These are phyloP conservation scores for Microplitis demolitor DNA, from an alignment of 1,140 invertebrate species.

Conservation along the genomic window DNA sequence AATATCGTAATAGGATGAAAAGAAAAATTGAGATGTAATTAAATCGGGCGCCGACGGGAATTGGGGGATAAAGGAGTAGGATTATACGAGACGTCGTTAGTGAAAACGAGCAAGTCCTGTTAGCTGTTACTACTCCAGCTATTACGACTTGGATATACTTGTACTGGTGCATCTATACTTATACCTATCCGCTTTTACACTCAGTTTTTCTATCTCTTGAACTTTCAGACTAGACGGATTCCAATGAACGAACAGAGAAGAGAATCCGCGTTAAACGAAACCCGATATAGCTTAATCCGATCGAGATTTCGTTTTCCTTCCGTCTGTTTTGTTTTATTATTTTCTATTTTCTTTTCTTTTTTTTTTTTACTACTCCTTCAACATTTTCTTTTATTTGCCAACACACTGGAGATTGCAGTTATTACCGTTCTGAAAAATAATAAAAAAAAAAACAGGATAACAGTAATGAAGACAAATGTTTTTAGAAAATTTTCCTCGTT, in stretches of 20 bases:
- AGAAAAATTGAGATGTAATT: not conserved
- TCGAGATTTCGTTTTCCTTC: constrained; percentile 9
- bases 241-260: constrained; percentile 15
- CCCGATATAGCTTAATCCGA: constrained; percentile 18
- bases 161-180: not conserved
- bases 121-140: not conserved
- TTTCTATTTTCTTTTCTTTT: not conserved
- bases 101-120: not conserved
- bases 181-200: no score
- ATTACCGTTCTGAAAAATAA: not conserved
- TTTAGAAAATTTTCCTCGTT: not conserved
- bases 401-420: not conserved
- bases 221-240: constrained; percentile 1
- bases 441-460: not conserved
- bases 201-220: not conserved
- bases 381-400: not conserved
- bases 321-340: not conserved
- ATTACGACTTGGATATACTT: not conserved
- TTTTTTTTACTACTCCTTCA: no score
- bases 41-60: not conserved
- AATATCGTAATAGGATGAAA: not conserved
- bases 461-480: constrained; percentile 1
- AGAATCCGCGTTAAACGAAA: constrained; percentile 20
- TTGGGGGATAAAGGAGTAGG: not conserved
- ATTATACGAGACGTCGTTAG: not conserved